A percentile compares a stretch with the other conserved stretches of the same genome.
Evolutionary conservation across 2,888 invertebrate species (phyloP).

Genomic region (Pterostichus madidus): DNA sequence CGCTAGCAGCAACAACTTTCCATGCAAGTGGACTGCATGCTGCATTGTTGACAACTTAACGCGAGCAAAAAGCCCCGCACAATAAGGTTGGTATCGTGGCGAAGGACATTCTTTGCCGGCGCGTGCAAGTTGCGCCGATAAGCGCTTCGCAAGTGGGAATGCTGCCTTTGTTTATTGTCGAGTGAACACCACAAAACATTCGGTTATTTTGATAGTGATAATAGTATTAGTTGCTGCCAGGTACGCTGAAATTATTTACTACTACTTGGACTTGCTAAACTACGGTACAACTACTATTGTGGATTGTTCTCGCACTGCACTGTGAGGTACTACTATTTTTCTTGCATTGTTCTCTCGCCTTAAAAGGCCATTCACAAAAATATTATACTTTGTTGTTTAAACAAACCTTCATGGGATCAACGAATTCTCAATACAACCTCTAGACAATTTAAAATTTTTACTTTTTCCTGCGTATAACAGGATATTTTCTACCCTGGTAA

Average conservation of each 20-base stretch:
- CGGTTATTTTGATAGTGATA: conserved; percentile 62
- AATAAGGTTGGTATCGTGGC: conserved; percentile 58
- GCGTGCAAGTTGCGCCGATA: conserved; percentile 59
- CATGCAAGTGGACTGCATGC: conserved; percentile 58
- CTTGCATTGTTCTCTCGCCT: neutral
- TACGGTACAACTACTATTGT: conserved; percentile 31
- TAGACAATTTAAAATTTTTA: neutral
- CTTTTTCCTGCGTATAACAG: too few relatives aligned
- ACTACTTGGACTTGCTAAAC: conserved; percentile 19
- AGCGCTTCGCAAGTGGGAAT: conserved; percentile 31
- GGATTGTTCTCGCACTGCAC: neutral
- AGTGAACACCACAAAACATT: conserved; percentile 53
- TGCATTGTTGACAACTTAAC: conserved; percentile 66
- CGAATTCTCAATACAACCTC: neutral
- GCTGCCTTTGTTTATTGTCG: conserved; percentile 57
- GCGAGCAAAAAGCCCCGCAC: conserved; percentile 63
- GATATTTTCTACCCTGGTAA: too few relatives aligned
- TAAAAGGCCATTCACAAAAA: neutral
- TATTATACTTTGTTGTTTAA: too few relatives aligned
- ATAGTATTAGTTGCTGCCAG: conserved; percentile 50
- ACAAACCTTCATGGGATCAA: too few relatives aligned
- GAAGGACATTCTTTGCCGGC: conserved; percentile 61
- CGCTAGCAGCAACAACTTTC: conserved; percentile 42
- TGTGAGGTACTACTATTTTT: conserved; percentile 11
- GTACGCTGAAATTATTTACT: conserved; percentile 45